Evolutionary conservation across 1,140 invertebrate genomes (phyloP).

Genomic region (Agrilus planipennis): DNA sequence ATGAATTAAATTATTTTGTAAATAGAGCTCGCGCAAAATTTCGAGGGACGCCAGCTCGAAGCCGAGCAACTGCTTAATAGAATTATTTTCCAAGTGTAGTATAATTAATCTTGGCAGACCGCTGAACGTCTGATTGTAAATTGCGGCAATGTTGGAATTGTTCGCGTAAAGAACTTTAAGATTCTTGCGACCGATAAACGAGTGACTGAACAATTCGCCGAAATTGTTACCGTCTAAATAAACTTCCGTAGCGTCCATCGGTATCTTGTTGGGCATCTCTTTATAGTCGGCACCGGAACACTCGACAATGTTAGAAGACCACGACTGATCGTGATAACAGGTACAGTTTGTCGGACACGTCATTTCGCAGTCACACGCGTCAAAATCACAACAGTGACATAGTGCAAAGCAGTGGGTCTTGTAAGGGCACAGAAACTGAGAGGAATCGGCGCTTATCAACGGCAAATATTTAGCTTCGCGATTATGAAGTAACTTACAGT

Average conservation of each 20-base stretch:
- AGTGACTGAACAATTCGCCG: conserved; percentile 72
- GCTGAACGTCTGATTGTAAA: conserved; percentile 84
- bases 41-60: conserved; percentile 75
- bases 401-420: conserved; percentile 86
- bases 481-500: conserved; percentile 79
- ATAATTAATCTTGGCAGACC: conserved; percentile 64
- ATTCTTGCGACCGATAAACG: conserved; percentile 82
- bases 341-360: conserved; percentile 87
- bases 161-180: conserved; percentile 77
- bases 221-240: conserved; percentile 88
- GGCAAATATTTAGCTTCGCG: conserved; percentile 70
- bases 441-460: conserved; percentile 68
- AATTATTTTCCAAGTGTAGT: conserved; percentile 77
- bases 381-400: conserved; percentile 90
- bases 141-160: conserved; percentile 70
- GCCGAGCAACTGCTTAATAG: conserved; percentile 63
- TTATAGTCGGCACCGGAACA: conserved; percentile 70
- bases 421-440: conserved; percentile 85
- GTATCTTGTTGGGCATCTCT: conserved; percentile 72
- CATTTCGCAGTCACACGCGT: conserved; percentile 92
- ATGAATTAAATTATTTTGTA: conserved; percentile 76
- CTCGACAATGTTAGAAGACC: conserved; percentile 87
- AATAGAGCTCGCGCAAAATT: conserved; percentile 68
- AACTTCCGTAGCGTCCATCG: conserved; percentile 89
- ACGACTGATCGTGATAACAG: conserved; percentile 88